These are phyloP conservation scores for Mastomys coucha DNA, from an alignment of 2,113 vertebrate species.

Conservation along the genomic window DNA sequence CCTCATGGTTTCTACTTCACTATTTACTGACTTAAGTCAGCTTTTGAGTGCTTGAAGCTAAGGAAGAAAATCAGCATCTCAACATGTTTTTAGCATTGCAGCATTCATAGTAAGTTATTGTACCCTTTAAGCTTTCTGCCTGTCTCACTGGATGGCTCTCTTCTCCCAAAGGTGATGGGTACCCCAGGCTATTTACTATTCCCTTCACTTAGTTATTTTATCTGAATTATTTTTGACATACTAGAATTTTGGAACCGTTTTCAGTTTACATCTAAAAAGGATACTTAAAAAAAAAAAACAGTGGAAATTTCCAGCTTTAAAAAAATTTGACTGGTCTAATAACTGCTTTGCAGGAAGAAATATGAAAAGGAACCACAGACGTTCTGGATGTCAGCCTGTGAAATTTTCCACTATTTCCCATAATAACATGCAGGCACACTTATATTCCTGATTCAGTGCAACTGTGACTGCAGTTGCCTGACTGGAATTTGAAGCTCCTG, in stretches of 20 bases:
- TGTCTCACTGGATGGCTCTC: background rate
- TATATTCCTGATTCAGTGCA: conserved; percentile 74
- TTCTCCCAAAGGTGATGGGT: background rate
- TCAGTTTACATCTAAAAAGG: conserved; percentile 61
- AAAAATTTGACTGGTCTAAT: conserved; percentile 74
- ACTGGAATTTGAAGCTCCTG: conserved; percentile 86
- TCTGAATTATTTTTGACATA: conserved; percentile 64
- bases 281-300: conserved; percentile 69
- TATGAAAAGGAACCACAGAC: conserved; percentile 85
- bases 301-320: conserved; percentile 84
- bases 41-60: conserved; percentile 44
- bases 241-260: conserved; percentile 62
- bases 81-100: conserved; percentile 43
- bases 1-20: conserved; percentile 25
- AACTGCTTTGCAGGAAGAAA: conserved; percentile 86
- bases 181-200: background rate
- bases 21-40: conserved; percentile 19
- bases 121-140: background rate
- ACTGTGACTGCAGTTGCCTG: conserved; percentile 79
- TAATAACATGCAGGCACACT: conserved; percentile 83
- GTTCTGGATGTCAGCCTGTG: conserved; percentile 87
- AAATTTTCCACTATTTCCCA: conserved; percentile 88
- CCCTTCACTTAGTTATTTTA: conserved; percentile 29
- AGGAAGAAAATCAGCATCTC: conserved; percentile 30
- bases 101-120: conserved; percentile 57